Conservation (phyloP, 2,888 invertebrate species). For the Cryptocephalus moraei region DNA sequence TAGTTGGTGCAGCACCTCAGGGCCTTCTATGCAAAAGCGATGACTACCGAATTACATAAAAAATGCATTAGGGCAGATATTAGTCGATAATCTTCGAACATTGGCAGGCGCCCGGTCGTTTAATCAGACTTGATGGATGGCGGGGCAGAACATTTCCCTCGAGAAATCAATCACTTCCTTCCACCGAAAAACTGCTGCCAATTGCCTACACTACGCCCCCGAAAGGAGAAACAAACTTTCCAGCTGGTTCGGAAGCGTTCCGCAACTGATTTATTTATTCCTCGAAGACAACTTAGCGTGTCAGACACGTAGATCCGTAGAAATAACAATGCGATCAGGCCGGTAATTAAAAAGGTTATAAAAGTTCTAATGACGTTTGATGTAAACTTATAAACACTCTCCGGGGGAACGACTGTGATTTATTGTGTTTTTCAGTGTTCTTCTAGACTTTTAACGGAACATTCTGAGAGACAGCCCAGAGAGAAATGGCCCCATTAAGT, state of each 20-base stretch:
- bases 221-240: constrained; percentile 24
- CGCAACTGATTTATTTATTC: constrained; percentile 17
- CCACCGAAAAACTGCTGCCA: constrained; percentile 32
- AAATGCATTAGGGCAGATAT: constrained; percentile 33
- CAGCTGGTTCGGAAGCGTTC: constrained; percentile 7
- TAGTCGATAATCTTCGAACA: constrained; percentile 31
- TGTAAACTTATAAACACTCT: no score
- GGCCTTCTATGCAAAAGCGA: not conserved
- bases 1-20: no score
- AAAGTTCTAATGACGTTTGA: no score
- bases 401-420: no score
- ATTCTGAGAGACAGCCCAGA: no score
- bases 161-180: constrained; percentile 37
- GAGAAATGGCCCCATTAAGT: no score
- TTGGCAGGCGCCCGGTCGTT: constrained; percentile 28
- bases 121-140: constrained; percentile 37
- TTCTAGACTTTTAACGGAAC: no score
- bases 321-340: constrained; percentile 1
- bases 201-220: constrained; percentile 23
- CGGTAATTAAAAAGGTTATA: no score
- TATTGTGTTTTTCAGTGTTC: no score
- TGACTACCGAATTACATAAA: constrained; percentile 23
- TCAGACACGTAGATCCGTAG: constrained; percentile 12
- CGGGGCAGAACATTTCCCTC: constrained; percentile 29
- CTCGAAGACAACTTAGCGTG: constrained; percentile 11